Conservation (phyloP, 2,113 vertebrate genomes). For the Misgurnus mizolepis region DNA sequence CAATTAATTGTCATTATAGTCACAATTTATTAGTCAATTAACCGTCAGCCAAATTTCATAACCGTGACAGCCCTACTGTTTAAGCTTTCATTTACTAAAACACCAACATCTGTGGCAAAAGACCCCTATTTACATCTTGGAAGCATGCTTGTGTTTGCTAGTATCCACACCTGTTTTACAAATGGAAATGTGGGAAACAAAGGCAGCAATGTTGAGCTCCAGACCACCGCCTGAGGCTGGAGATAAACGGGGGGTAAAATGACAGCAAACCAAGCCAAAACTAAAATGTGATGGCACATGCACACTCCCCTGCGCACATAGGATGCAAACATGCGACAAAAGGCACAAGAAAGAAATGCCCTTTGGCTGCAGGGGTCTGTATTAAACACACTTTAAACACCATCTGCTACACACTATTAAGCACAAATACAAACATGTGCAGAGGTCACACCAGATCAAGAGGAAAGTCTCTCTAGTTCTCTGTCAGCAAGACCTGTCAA, state of each 20-base stretch:
- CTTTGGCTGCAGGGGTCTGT: constrained; percentile 10
- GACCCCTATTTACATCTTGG: neutral
- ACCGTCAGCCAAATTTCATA: too few species aligned
- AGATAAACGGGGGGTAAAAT: constrained; percentile 11
- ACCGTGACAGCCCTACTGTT: too few species aligned
- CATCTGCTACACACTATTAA: constrained; percentile 29
- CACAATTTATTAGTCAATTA: too few species aligned
- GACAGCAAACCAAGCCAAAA: constrained; percentile 16
- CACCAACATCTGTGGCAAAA: neutral
- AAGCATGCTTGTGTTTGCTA: neutral
- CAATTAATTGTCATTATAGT: too few species aligned
- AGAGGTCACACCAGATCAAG: constrained; percentile 1
- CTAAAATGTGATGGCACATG: constrained; percentile 29
- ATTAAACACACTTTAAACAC: constrained; percentile 20
- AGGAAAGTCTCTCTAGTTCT: neutral
- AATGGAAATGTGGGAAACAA: constrained; percentile 25
- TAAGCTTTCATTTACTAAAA: neutral
- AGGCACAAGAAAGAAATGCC: neutral
- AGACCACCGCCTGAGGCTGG: constrained; percentile 18
- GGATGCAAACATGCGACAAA: constrained; percentile 6
- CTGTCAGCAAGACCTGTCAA: too few species aligned
- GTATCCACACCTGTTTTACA: constrained; percentile 37
- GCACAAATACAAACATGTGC: constrained; percentile 12
- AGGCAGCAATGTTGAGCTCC: constrained; percentile 22
- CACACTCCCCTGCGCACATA: constrained; percentile 2